Evolutionary conservation across 2,113 vertebrate species (phyloP), one percentile per base, ranked within the genome.

Genomic region (Antechinus stuartii): DNA sequence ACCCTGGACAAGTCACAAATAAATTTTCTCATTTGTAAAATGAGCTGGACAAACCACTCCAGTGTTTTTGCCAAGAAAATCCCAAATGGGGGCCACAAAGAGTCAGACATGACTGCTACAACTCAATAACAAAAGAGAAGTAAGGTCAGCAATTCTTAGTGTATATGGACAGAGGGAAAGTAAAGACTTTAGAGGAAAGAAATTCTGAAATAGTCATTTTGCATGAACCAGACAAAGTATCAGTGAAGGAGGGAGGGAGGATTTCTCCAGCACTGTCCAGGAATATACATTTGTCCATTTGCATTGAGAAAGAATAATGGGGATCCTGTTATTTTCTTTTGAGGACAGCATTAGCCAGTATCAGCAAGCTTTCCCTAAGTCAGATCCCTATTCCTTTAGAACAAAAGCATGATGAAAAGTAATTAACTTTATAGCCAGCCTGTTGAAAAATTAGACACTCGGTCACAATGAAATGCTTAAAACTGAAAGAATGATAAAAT

Each of bases 391-490:
- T 54, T 97, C 90, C 56, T 98, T 96, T 96, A 96, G 46, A 55
- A 92, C 19, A 94, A 93, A 90, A 68, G 92, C 93, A 56, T 84
- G 84, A 57, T 96, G 94, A 97, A 97, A 97, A 94, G 92, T 97
- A 98, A 98, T 98, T 94, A 97, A 96, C 52, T 97, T 96, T 49
- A 91, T 2, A 46, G 91, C 68, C 95, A 97, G 46, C 6, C 89
- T 96, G 94, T 47, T 95, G 94, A 96, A 98, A 98, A 97, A 94
- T 96, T 95, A 95, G 94, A 57, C 96, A 97, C 98, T 94, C 68
- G 42, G 56, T 68, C 93, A 94, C 26, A 97, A 61, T 95, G 92
- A 98, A 92, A 98, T 97, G 95, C 95, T 98, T 97, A 97, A 97
- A 92, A 90, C 30, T 95, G 95, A 97, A 96, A 97, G 95, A 98